Percentiles rank a stretch among this genome's conserved stretches.
phyloP scores from a whole-genome alignment of 1,140 invertebrate genomes.

The Paralvinella palmiformis region DNA sequence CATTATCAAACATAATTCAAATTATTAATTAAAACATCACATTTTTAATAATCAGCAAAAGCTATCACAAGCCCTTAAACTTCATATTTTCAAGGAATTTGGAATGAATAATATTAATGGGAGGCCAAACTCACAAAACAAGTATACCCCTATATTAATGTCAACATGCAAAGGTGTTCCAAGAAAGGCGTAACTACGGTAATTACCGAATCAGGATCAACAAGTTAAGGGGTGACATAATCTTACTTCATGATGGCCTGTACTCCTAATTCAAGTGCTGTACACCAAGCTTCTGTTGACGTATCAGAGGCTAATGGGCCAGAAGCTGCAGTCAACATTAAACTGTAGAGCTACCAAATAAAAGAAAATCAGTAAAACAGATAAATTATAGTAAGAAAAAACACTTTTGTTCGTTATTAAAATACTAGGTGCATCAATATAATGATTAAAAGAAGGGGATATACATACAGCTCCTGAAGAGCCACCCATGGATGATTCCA shows the following conservation, averaged over 20 bases:
- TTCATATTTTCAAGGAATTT: no score
- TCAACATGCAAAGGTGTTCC: no score
- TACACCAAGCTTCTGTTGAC: slow-evolving; percentile 48
- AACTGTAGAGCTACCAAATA: slow-evolving; percentile 31
- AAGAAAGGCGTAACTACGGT: no score
- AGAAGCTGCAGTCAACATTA: slow-evolving; percentile 64
- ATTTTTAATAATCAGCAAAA: no score
- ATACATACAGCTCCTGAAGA: slow-evolving; percentile 3
- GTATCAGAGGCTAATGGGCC: slow-evolving; percentile 37
- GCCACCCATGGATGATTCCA: background rate
- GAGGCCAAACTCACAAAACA: no score
- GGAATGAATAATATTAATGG: no score
- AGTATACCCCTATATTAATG: no score
- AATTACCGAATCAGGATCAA: no score
- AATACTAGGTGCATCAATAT: background rate
- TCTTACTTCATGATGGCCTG: slow-evolving; percentile 50
- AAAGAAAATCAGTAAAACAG: background rate
- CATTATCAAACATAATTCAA: no score
- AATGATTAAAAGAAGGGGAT: background rate
- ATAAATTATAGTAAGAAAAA: background rate
- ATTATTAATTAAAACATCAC: no score
- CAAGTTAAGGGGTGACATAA: no score
- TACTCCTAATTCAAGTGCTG: slow-evolving; percentile 54
- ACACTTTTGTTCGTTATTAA: background rate
- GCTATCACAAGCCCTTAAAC: no score